Percentiles rank a stretch among this genome's conserved stretches.
phyloP scores from a whole-genome alignment of 2,888 invertebrate species.

The Lepidocyrtoides sp. region DNA sequence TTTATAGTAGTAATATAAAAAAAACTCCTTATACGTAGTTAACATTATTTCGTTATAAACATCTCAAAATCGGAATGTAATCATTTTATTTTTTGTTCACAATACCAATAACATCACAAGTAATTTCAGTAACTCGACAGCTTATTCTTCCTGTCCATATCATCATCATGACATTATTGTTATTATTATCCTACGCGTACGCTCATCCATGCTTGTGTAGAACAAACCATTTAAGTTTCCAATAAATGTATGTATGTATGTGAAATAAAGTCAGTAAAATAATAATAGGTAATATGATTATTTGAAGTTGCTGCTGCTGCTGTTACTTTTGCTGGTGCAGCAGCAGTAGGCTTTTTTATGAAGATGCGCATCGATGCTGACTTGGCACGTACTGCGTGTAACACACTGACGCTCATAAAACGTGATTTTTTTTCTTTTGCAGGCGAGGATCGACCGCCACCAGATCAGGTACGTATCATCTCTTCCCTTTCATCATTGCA shows the following conservation, averaged over 20 bases:
- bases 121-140: constrained; percentile 26
- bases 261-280: constrained; percentile 54
- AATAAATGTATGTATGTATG: constrained; percentile 28
- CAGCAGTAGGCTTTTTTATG: constrained; percentile 78
- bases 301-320: constrained; percentile 20
- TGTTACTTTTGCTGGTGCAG: background rate
- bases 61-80: constrained; percentile 31
- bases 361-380: constrained; percentile 84
- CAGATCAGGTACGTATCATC: constrained; percentile 83
- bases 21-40: background rate
- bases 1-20: too few relatives aligned
- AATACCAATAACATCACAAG: constrained; percentile 39
- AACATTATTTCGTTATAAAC: constrained; percentile 1
- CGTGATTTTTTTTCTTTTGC: constrained; percentile 83
- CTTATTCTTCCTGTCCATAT: constrained; percentile 64
- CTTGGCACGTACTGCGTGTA: constrained; percentile 82
- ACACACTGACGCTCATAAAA: constrained; percentile 82
- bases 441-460: constrained; percentile 83
- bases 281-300: constrained; percentile 28
- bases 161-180: background rate
- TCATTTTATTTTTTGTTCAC: constrained; percentile 17
- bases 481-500: constrained; percentile 54
- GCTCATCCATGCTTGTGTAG: background rate
- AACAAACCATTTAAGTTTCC: background rate
- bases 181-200: too few relatives aligned